Percentiles rank a stretch among this genome's conserved stretches.
Conservation (phyloP, 2,888 invertebrate genomes). For the Scotopteryx bipunctaria region DNA sequence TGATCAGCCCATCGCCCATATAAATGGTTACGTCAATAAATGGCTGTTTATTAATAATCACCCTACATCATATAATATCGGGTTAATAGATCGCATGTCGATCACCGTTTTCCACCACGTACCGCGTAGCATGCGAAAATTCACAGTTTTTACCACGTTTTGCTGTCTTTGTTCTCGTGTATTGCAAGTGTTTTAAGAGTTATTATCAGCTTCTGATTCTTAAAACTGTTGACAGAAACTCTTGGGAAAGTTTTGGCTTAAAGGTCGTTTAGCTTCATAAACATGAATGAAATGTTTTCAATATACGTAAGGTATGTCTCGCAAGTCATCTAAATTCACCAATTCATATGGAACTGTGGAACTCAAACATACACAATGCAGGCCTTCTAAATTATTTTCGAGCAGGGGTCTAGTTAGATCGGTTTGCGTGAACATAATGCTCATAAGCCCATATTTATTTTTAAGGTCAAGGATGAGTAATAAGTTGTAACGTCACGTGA, state of each 20-base stretch:
- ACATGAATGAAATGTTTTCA: constrained; percentile 25
- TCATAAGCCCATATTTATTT: constrained; percentile 44
- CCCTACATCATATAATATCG: constrained; percentile 12
- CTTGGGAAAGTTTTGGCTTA: constrained; percentile 18
- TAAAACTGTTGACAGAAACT: constrained; percentile 22
- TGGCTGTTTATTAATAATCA: too few species aligned
- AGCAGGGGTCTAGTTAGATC: constrained; percentile 38
- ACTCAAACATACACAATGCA: constrained; percentile 3
- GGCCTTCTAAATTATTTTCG: constrained; percentile 12
- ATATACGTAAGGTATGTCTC: constrained; percentile 41
- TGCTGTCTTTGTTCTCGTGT: constrained; percentile 17
- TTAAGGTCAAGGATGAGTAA: constrained; percentile 70
- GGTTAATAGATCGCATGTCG: constrained; percentile 36
- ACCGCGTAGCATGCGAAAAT: constrained; percentile 43
- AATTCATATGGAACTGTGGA: constrained; percentile 34
- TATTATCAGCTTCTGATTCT: constrained; percentile 21
- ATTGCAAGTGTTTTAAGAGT: constrained; percentile 37
- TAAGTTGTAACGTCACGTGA: constrained; percentile 47
- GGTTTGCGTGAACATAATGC: constrained; percentile 34
- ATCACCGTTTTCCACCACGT: constrained; percentile 38
- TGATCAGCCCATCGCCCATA: too few species aligned
- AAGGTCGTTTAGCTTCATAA: constrained; percentile 3
- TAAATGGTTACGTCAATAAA: too few species aligned
- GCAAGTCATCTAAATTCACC: constrained; percentile 45
- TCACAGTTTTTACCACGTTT: constrained; percentile 40